Base-by-base conservation (phyloP, 2,113 vertebrate genomes). In the Climacteris rufus region DNA sequence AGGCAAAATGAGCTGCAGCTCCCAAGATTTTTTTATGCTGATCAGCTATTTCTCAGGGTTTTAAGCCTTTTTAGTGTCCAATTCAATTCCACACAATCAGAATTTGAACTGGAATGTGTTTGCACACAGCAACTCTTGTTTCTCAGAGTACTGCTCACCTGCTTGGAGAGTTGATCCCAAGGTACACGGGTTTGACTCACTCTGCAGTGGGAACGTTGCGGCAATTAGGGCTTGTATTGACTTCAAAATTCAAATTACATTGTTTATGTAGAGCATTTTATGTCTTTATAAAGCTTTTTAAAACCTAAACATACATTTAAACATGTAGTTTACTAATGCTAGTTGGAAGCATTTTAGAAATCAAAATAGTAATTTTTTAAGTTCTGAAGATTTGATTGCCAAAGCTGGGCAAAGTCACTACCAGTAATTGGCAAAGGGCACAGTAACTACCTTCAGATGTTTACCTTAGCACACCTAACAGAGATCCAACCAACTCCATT, bases 141-240 rank as follows among this genome's bases (percentile, higher is more conserved):
- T 30, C 40, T 45, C 68, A 64, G 68, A 68, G 33, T 18, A 9
- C 37, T 87, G 72, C 54, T 12, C 50, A 66, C 35, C 52, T 81
- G 9, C 45, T 13, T 42, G 42, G 17, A 2, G 4, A 56, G 83
- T 17, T 69, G 17, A 57, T 92, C 57, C 59, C 37, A n/a, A 30
- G 63, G 60, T 1, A 39, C 27, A 23, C 0, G 0, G 2, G 1
- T 24, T 63, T 20, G 37, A 37, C 10, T 54, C n/a, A 2, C 25
- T 17, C 56, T 21, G 30, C 15, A 37, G 20, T 3, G 20, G 8
- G 47, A 37, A 39, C 11, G 13, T 12, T 39, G 33, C 2, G n/a
- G 45, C 63, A 70, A 12, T 9, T 35, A 24, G 15, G 35, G 12
- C 13, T 49, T 30, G 20, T 6, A 9, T 1, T 59, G 33, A 33